Base-by-base conservation (phyloP, 2,797 vertebrate species). In the Erithacus rubecula region DNA sequence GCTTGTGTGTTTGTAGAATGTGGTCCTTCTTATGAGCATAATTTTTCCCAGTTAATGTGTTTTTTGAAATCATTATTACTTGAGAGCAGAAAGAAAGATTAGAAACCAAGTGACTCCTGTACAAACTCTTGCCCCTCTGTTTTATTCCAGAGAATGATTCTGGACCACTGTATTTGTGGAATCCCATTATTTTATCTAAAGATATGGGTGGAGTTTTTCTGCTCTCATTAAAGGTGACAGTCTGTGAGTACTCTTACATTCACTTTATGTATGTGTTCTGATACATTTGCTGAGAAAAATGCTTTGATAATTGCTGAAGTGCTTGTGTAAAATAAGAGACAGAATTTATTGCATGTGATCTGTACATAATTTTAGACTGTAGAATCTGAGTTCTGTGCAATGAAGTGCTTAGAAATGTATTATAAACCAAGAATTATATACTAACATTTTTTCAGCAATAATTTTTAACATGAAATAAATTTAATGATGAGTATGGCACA, bases 401-500 rank as follows among this genome's bases (percentile, higher is more conserved):
- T 34, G 16, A 90, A 88, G 30, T 60, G 58, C 30, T 93, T 78
- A 56, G 41, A 78, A 86, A 83, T 46, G 3, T 60, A 78, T 90
- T 91, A 62, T 60, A 70, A 67, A 49, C 34, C 10, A 52, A 87
- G 70, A 96, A 46, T 85, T 80, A 74, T 47, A 62, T 44, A 37
- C 39, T 63, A 58, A 81, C 9, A 6, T 34, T 88, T 87, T 83
- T 76, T 76, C 58, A 62, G 49, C 26, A 22, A 32, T 34, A 55
- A 63, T 84, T 95, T 90, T 69, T 63, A 93, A 78, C 34, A 53
- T 29, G 27, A 81, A 93, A 84, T 89, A 94, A 83, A 80, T 84
- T 83, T 41, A 62, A 3, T 44, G 5, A 87, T 2, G 3, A 84
- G 14, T 58, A 24, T 53, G 32, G 58, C 26, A 62, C 47, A 46